Base-by-base conservation (phyloP, 2,888 invertebrate genomes). In the Nemoura dubitans region DNA sequence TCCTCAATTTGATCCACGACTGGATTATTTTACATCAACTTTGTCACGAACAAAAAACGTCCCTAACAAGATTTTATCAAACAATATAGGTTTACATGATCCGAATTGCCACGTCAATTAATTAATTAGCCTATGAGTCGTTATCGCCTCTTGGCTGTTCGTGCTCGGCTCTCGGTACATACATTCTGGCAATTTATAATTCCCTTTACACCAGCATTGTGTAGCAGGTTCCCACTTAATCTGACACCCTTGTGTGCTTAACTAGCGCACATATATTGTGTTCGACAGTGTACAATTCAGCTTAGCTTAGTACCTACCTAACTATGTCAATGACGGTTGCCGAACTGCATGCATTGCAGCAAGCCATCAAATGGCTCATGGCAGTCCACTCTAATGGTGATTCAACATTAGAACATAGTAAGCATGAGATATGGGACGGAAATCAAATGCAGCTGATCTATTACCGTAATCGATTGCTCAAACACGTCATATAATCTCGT, bases 181-280 rank as follows among this genome's bases (percentile, higher is more conserved):
- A 59, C 59, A 59, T 59, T 59, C 14, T 59, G 14, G 14, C 59
- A 59, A 59, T 59, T 59, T 59, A 10, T 59, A 59, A 59, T 59
- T 59, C 59, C 59, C 59, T 59, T 59, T 59, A 59, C 59, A 59
- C 59, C 59, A 21, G 16, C 16, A 21, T 59, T 59, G 59, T 59
- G 59, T 59, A 7, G 59, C 2, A 16, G 21, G 59, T 7, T 59
- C 21, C 59, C 59, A 59, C 59, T 59, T 59, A 59, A 59, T 59
- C 59, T 59, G 59, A 59, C 59, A 59, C 59, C 59, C 59, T 59
- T 59, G 59, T 59, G 21, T 59, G 59, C 59, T 59, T 21, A 59
- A 59, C 59, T 59, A 59, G 59, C 59, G 59, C 59, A 59, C 59
- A 59, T 59, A 59, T 59, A 59, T 59, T 59, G 59, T 59, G 59